Base-by-base conservation (phyloP, 2,888 invertebrate species). In the Thymelicus lineola region DNA sequence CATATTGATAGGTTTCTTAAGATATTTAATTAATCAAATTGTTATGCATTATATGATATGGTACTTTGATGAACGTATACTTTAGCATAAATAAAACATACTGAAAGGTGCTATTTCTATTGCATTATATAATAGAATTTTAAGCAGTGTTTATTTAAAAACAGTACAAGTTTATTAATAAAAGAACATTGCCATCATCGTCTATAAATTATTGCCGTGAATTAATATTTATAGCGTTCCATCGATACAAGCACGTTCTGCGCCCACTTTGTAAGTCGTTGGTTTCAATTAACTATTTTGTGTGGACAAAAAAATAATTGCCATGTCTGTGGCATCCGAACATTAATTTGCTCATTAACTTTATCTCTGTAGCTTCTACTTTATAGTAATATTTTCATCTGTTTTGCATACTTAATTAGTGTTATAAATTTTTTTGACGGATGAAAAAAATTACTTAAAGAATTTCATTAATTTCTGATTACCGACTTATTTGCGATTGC, bases 151-250 rank as follows among this genome's bases (percentile, higher is more conserved):
- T 50, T 50, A 50, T 50, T 50, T 50, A 50, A 50, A 48, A 48
- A 17, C 48, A 50, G 17, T 50, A 50, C 38, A 50, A 59, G 50
- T 50, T 59, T 59, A 66, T 48, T 59, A 48, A 28, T 66, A 42
- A 66, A 60, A 60, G 12, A 66, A 58, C 50, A 78, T 75, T 79
- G 67, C 76, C 76, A 78, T 78, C 77, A 71, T 77, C 76, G 75
- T 71, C 61, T 71, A 71, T 78, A 73, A 77, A 77, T 78, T 76
- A 76, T 73, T 71, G 70, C 72, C 74, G 65, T 72, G 75, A 76
- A 77, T 79, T 75, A 74, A 75, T 75, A 75, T 73, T 72, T 57
- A 62, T 61, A 50, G 46, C 48, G 55, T 38, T 60, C 61, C 63
- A 69, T 59, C 53, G 42, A 62, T 58, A 55, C 35, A 28, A 53